Base-by-base conservation (phyloP, 2,797 vertebrate genomes). In the Melanogrammus aeglefinus region DNA sequence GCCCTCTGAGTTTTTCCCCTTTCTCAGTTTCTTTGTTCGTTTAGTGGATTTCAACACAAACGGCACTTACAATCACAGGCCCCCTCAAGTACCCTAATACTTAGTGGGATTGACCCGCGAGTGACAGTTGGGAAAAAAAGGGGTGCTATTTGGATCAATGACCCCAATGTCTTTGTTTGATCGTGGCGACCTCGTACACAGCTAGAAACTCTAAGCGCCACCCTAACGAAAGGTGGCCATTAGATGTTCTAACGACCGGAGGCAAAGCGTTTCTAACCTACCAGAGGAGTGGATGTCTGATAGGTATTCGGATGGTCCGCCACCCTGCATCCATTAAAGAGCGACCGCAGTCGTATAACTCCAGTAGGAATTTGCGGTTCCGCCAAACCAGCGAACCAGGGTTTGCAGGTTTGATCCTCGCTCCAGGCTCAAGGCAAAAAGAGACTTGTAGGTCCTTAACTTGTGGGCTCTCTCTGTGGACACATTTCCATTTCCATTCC, bases 61-160 rank as follows among this genome's bases (percentile, higher is more conserved):
- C 87, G 82, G 81, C 63, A 77, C 80, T 83, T 89, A 91, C 86
- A 88, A 87, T 88, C 87, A 78, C 78, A 88, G 83, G 47, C 47
- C 4, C 4, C 47, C 74, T 74, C 73, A 81, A 83, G 76, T 80
- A 72, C 79, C 78, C 81, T 77, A 72, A 82, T 78, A 44, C 86
- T 86, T 76, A 76, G 73, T 74, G 88, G 86, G 90, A 89, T 77
- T 89, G 87, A 86, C 86, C 85, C 79, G 70, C 63, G 74, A 78
- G 79, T 86, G 88, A 90, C 81, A 79, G 77, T 75, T 83, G 31
- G 83, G 82, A 76, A 47, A 63, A 73, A 72, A 31, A n/a, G n/a
- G 31, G 27, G 76, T 47, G 79, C 82, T 86, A 80, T 86, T 86
- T 84, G 79, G 76, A 77, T 81, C 78, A 85, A 86, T 83, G 80